These are phyloP conservation scores for Drosophila lutescens DNA, from an alignment of 2,888 invertebrate species.

Conservation along the genomic window DNA sequence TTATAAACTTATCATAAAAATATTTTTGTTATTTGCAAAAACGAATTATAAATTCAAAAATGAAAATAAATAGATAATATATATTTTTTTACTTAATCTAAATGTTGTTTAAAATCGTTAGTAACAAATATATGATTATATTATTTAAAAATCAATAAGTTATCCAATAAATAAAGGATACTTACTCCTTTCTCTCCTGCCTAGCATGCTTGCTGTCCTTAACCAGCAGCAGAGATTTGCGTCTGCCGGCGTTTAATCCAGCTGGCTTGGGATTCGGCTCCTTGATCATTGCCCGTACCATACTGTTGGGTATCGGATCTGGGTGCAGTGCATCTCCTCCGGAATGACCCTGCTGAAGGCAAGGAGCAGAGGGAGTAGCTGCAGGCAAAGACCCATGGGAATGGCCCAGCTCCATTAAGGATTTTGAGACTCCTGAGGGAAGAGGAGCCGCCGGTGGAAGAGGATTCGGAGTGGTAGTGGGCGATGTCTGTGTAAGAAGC, in stretches of 20 bases:
- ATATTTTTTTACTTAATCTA: too few relatives aligned
- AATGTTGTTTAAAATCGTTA: too few relatives aligned
- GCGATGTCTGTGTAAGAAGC: conserved; percentile 1
- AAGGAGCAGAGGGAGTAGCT: conserved; percentile 6
- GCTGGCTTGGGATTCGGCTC: conserved; percentile 47
- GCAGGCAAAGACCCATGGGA: conserved; percentile 6
- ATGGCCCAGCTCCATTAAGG: conserved; percentile 36
- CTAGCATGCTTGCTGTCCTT: conserved; percentile 63
- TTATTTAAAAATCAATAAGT: too few relatives aligned
- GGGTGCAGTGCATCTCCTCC: conserved; percentile 12
- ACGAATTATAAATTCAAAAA: too few relatives aligned
- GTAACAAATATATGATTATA: too few relatives aligned
- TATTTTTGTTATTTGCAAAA: too few relatives aligned
- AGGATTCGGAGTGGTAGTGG: conserved; percentile 9
- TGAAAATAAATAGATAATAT: too few relatives aligned
- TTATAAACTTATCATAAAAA: too few relatives aligned
- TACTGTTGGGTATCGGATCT: conserved; percentile 36
- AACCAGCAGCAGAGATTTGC: conserved; percentile 64
- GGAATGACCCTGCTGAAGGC: conserved; percentile 16
- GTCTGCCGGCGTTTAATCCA: conserved; percentile 27
- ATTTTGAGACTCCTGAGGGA: conserved; percentile 23
- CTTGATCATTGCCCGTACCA: conserved; percentile 65
- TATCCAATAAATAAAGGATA: conserved; percentile 11
- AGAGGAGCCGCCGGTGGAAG: conserved; percentile 1
- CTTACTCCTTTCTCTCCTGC: conserved; percentile 68